These are phyloP conservation scores for Sphyrna mokarran DNA, from an alignment of 2,113 vertebrate genomes.

Conservation along the genomic window DNA sequence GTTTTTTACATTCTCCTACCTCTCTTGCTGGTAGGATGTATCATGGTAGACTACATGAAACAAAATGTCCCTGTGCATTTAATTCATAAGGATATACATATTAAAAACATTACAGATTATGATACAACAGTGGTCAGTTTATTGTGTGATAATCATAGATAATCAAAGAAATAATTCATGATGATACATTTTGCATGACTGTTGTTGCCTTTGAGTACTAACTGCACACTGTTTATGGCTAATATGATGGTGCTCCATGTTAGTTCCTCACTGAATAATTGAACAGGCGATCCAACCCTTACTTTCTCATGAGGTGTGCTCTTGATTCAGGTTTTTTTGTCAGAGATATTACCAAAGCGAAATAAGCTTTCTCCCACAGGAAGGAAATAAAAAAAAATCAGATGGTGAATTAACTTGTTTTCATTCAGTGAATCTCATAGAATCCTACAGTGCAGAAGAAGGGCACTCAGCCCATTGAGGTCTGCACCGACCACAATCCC, in stretches of 20 bases:
- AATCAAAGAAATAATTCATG: background rate
- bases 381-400: too few species aligned
- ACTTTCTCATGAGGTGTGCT: too few species aligned
- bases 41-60: background rate
- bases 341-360: too few species aligned
- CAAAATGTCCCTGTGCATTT: background rate
- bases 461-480: too few species aligned
- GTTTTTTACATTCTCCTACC: background rate
- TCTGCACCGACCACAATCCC: too few species aligned
- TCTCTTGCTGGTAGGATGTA: background rate
- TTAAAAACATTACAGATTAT: background rate
- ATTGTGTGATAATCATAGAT: background rate
- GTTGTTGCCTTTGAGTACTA: background rate
- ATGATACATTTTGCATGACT: background rate
- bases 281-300: background rate
- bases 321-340: too few species aligned
- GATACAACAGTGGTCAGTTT: background rate
- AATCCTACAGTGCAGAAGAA: too few species aligned
- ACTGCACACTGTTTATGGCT: background rate
- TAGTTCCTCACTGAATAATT: background rate
- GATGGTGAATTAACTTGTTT: background rate
- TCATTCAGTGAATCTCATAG: too few species aligned
- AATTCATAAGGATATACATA: background rate
- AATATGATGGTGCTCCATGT: background rate
- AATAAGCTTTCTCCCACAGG: too few species aligned